Evolutionary conservation across 2,797 vertebrate species (phyloP).

Genomic region (Rhincodon typus): DNA sequence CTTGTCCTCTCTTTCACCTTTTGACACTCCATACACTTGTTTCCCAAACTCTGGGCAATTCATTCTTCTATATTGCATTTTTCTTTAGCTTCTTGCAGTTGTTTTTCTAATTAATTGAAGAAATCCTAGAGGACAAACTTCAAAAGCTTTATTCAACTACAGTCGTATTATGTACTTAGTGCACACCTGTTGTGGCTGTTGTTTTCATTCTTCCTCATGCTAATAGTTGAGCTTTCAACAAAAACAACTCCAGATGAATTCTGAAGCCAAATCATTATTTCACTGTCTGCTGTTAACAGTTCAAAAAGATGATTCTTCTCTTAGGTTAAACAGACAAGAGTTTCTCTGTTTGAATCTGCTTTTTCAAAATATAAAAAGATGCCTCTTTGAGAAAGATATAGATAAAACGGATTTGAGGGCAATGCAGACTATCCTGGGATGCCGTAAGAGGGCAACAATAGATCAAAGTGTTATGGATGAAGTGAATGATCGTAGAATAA

Average conservation of each 20-base stretch:
- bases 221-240: neutral
- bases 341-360: neutral
- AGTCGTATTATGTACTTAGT: neutral
- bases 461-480: neutral
- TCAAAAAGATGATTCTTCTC: neutral
- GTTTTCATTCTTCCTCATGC: neutral
- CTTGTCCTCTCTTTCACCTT: neutral
- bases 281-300: neutral
- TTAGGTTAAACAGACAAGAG: neutral
- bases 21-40: neutral
- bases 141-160: neutral
- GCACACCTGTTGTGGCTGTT: neutral
- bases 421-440: neutral
- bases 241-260: neutral
- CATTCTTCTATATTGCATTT: neutral
- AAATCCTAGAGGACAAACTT: neutral
- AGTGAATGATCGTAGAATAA: neutral
- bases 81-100: neutral
- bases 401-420: neutral
- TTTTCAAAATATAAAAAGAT: neutral
- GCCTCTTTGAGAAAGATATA: neutral
- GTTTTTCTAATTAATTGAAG: neutral
- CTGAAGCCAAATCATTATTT: neutral
- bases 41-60: neutral
- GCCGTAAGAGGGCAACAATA: neutral